Evolutionary conservation across 2,888 invertebrate species (phyloP), one percentile per base, ranked within the genome.

Genomic region (Limnephilus auricula): DNA sequence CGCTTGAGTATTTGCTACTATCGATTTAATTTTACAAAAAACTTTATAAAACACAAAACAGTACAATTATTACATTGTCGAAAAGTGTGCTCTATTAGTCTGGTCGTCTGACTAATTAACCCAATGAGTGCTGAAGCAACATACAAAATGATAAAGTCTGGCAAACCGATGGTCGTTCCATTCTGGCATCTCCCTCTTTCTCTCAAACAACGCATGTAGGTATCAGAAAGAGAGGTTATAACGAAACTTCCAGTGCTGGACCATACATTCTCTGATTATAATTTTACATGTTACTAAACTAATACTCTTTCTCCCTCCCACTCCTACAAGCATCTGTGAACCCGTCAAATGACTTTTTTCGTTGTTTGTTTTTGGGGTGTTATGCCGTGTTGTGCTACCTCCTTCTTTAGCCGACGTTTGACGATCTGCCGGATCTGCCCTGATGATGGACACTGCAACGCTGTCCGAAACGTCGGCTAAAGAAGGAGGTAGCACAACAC

Each of bases 271-370:
- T 65, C 0, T 25, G 40, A 40, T 40, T 2, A 40, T 10, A 40
- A 40, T 25, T 65, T 9, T 25, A 65, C 65, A 65, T 18, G 18
- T 50, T 65, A 65, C 9, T n/a, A 9, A 65, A 25, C 65, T 9
- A 6, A 65, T 18, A n/a, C n/a, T 65, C n/a, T 25, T 25, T 65
- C 65, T n/a, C 65, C 4, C 65, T 65, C n/a, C 25, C 65, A 65
- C 65, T 65, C 25, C 25, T 4, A 65, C 25, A 65, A 25, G n/a
- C 25, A 65, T 65, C 65, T 65, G 25, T 65, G 65, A 80, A 80
- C 30, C 80, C 80, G 5, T 32, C 34, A 45, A 85, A 37, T 86
- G 86, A 50, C 86, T n/a, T n/a, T n/a, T n/a, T n/a, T n/a, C n/a
- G n/a, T n/a, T n/a, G n/a, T n/a, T n/a, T n/a, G n/a, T n/a, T n/a